Evolutionary conservation across 2,888 invertebrate species (phyloP).

Genomic region (Andrena flavipes): DNA sequence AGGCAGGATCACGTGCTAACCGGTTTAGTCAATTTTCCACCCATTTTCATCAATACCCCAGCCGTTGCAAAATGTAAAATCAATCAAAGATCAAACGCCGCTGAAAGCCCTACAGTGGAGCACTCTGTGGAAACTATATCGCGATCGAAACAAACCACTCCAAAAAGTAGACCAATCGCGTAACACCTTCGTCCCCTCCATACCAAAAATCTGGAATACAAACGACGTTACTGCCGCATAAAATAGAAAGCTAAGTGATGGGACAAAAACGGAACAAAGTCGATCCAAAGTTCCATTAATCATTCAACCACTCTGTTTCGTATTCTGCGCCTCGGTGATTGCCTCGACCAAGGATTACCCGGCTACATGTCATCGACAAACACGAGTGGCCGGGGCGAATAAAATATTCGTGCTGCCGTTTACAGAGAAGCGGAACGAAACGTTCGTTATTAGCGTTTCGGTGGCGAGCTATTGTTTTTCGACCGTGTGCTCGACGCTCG

Average conservation of each 20-base stretch:
- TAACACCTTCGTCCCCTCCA: neutral
- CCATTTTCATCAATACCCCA: slow-evolving; percentile 18
- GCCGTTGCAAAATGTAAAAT: slow-evolving; percentile 41
- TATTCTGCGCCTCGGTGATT: neutral
- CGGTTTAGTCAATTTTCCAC: slow-evolving; percentile 52
- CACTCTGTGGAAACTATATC: slow-evolving; percentile 5
- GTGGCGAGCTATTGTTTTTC: slow-evolving; percentile 49
- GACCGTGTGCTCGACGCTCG: slow-evolving; percentile 12
- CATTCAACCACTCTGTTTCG: neutral
- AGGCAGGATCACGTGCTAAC: slow-evolving; percentile 13
- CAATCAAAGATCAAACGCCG: slow-evolving; percentile 33
- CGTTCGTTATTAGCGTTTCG: slow-evolving; percentile 61
- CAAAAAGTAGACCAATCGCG: neutral
- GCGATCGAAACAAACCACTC: slow-evolving; percentile 7
- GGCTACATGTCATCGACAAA: neutral
- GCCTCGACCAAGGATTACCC: neutral
- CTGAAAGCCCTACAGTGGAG: neutral
- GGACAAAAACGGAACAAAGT: neutral
- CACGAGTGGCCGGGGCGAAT: neutral
- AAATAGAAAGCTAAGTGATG: too few species aligned
- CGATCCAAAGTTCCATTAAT: neutral
- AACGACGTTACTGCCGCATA: too few species aligned
- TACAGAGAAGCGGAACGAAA: slow-evolving; percentile 33
- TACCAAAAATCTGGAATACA: neutral
- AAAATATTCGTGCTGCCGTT: slow-evolving; percentile 26